Percentiles rank a stretch among this genome's conserved stretches.
phyloP scores from a whole-genome alignment of 1,140 invertebrate genomes.

The Solenopsis fugax region DNA sequence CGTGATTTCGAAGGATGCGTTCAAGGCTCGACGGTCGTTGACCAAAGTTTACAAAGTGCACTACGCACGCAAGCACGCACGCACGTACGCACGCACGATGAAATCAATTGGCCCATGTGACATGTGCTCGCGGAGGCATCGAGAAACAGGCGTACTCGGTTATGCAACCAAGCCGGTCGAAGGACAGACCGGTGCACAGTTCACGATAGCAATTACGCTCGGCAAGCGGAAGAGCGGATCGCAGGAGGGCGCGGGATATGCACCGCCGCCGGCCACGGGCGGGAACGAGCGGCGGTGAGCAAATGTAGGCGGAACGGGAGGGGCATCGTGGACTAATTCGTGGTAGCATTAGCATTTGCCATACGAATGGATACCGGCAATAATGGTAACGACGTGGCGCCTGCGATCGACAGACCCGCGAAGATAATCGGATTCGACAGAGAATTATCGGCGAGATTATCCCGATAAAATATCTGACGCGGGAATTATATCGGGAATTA shows the following conservation, averaged over 20 bases:
- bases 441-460: neutral
- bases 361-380: slow-evolving; percentile 63
- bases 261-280: slow-evolving; percentile 35
- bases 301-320: slow-evolving; percentile 43
- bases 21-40: slow-evolving; percentile 41
- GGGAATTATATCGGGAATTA: neutral
- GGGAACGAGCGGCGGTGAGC: slow-evolving; percentile 16
- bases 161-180: slow-evolving; percentile 76
- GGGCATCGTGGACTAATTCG: slow-evolving; percentile 76
- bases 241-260: slow-evolving; percentile 30
- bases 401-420: slow-evolving; percentile 24
- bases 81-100: neutral
- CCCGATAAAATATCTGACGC: neutral
- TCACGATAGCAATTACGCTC: slow-evolving; percentile 72
- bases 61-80: slow-evolving; percentile 23
- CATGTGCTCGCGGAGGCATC: slow-evolving; percentile 17
- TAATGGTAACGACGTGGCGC: slow-evolving; percentile 51
- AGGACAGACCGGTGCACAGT: slow-evolving; percentile 73
- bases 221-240: slow-evolving; percentile 70
- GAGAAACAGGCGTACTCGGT: slow-evolving; percentile 64
- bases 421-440: slow-evolving; percentile 34
- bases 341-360: slow-evolving; percentile 79
- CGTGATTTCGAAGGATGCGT: slow-evolving; percentile 20
- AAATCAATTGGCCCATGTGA: slow-evolving; percentile 44
- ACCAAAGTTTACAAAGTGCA: slow-evolving; percentile 44